Percentiles rank a stretch among this genome's conserved stretches.
phyloP scores from a whole-genome alignment of 2,797 vertebrate genomes.

The Parambassis ranga region DNA sequence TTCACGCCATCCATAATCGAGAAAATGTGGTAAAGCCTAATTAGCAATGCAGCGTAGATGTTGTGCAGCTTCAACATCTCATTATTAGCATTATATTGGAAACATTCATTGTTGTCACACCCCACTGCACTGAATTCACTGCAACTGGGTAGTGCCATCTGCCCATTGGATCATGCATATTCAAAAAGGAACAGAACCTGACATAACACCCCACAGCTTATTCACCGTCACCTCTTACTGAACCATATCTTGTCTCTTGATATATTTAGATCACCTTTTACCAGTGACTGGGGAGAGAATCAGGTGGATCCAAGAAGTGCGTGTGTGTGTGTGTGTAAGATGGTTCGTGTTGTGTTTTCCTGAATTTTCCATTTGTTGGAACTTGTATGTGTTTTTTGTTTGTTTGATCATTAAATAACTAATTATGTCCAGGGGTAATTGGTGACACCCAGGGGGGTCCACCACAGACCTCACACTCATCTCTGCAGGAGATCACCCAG shows the following conservation, averaged over 20 bases:
- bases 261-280: constrained; percentile 12
- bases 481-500: constrained; percentile 8
- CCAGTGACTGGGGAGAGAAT: neutral
- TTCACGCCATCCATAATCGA: neutral
- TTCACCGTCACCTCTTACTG: neutral
- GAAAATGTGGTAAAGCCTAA: neutral
- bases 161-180: constrained; percentile 36
- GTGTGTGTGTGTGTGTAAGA: no score
- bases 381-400: neutral
- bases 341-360: no score
- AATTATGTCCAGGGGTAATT: constrained; percentile 24
- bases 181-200: constrained; percentile 21
- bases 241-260: constrained; percentile 4
- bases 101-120: constrained; percentile 10
- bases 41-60: constrained; percentile 21
- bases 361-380: no score
- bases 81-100: constrained; percentile 30
- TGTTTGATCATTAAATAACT: neutral
- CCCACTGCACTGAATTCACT: neutral
- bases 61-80: neutral
- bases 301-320: neutral
- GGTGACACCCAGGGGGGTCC: constrained; percentile 13
- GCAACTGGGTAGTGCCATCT: constrained; percentile 31
- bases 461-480: neutral
- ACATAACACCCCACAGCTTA: constrained; percentile 12